Evolutionary conservation across 2,113 vertebrate species (phyloP).

Genomic region (Uropsilus gracilis): DNA sequence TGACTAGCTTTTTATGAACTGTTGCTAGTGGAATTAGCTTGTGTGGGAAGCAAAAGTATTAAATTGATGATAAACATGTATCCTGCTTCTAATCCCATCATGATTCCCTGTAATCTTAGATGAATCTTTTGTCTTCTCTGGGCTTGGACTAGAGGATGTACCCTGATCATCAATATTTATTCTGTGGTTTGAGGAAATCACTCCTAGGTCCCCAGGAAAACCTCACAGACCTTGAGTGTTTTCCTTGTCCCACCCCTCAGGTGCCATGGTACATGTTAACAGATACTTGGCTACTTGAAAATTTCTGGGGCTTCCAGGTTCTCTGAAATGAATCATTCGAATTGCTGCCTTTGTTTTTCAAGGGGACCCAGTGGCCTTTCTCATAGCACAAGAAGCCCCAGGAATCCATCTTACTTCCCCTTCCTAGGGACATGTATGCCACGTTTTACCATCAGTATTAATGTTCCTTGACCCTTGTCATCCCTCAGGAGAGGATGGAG

Average conservation of each 20-base stretch:
- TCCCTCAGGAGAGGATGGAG: background rate
- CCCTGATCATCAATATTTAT: background rate
- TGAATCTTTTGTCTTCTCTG: background rate
- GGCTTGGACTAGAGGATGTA: background rate
- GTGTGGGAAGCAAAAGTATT: constrained; percentile 31
- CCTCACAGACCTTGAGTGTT: background rate
- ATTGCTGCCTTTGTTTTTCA: constrained; percentile 22
- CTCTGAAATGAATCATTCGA: constrained; percentile 24
- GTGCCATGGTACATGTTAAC: background rate
- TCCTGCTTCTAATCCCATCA: background rate
- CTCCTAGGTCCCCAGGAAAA: background rate
- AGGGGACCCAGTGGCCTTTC: background rate
- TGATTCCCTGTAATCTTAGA: background rate
- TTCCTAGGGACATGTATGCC: background rate
- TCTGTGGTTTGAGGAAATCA: constrained; percentile 26
- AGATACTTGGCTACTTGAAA: constrained; percentile 17
- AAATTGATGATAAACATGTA: background rate
- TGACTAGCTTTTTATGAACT: constrained; percentile 44
- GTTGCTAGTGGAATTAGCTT: constrained; percentile 33
- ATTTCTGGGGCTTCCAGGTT: background rate
- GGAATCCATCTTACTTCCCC: background rate
- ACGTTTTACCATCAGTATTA: constrained; percentile 4
- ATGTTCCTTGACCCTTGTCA: constrained; percentile 4
- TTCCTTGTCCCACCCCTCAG: background rate
- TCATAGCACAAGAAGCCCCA: background rate